These are phyloP conservation scores for Bombus fervidus DNA, from an alignment of 1,140 invertebrate species.

Conservation along the genomic window DNA sequence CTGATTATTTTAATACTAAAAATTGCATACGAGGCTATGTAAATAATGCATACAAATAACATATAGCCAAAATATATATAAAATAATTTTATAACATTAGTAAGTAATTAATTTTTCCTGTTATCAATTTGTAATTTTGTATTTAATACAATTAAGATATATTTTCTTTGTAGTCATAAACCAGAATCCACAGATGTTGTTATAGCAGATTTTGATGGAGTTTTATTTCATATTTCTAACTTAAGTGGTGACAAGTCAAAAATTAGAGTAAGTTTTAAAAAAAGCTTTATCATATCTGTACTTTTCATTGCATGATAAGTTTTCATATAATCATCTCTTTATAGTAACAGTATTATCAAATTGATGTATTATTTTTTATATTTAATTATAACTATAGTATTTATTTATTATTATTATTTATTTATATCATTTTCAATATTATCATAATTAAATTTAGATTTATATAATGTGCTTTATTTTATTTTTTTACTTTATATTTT, in stretches of 20 bases:
- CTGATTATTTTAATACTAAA: background rate
- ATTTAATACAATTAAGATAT: conserved; percentile 12
- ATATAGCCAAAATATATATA: background rate
- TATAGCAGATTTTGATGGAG: conserved; percentile 99
- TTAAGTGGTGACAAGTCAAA: conserved; percentile 97
- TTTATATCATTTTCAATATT: background rate
- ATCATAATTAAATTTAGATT: background rate
- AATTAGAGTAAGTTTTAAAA: conserved; percentile 92
- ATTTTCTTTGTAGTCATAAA: conserved; percentile 90
- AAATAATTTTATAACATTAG: background rate
- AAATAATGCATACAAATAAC: background rate
- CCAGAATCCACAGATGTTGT: conserved; percentile 96
- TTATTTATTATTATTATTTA: background rate
- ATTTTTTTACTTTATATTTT: background rate
- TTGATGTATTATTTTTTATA: background rate
- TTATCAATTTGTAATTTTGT: background rate
- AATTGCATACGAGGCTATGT: too few relatives aligned
- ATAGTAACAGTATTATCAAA: background rate
- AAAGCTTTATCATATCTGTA: background rate
- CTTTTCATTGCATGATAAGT: background rate
- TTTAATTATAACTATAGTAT: background rate
- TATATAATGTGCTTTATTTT: background rate
- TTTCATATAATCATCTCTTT: background rate
- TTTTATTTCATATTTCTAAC: conserved; percentile 99
- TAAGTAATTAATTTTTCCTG: background rate